A percentile compares a stretch with the other conserved stretches of the same genome.
phyloP scores from a whole-genome alignment of 2,113 vertebrate genomes.

The Coracopsis vasa region DNA sequence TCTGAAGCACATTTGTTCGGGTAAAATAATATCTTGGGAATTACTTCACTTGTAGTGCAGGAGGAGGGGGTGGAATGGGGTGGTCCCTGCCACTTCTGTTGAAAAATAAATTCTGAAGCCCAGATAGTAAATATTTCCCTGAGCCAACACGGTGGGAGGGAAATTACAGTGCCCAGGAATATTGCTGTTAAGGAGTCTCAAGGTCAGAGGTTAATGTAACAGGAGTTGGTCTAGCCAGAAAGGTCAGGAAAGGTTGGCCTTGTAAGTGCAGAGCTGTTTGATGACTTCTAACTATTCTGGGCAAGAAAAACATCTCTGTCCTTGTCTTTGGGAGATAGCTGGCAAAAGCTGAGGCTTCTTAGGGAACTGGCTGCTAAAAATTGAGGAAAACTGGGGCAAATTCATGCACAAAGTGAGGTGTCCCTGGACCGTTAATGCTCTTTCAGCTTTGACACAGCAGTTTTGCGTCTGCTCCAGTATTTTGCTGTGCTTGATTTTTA shows the following conservation, averaged over 20 bases:
- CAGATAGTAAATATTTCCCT: conserved; percentile 75
- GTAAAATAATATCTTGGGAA: conserved; percentile 80
- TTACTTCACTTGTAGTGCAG: conserved; percentile 66
- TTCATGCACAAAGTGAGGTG: neutral
- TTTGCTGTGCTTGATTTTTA: neutral
- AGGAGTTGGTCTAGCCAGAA: conserved; percentile 75
- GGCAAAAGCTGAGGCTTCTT: conserved; percentile 56
- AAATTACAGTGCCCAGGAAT: conserved; percentile 68
- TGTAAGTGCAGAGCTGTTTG: conserved; percentile 55
- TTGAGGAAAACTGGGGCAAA: neutral
- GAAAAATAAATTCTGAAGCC: conserved; percentile 80
- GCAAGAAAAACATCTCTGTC: conserved; percentile 72
- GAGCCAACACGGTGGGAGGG: conserved; percentile 71
- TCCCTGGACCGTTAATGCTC: neutral
- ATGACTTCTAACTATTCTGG: conserved; percentile 75
- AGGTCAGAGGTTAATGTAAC: conserved; percentile 82
- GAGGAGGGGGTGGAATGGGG: conserved; percentile 68
- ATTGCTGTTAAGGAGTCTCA: conserved; percentile 67
- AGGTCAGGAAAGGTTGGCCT: conserved; percentile 69
- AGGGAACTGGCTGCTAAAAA: conserved; percentile 51
- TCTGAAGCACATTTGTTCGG: conserved; percentile 75
- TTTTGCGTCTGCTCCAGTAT: neutral
- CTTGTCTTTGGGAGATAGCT: conserved; percentile 56
- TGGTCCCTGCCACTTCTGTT: conserved; percentile 78
- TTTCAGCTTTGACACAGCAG: neutral